A percentile compares a stretch with the other conserved stretches of the same genome.
phyloP scores from a whole-genome alignment of 2,888 invertebrate genomes.

The Ryuthela nishihirai region DNA sequence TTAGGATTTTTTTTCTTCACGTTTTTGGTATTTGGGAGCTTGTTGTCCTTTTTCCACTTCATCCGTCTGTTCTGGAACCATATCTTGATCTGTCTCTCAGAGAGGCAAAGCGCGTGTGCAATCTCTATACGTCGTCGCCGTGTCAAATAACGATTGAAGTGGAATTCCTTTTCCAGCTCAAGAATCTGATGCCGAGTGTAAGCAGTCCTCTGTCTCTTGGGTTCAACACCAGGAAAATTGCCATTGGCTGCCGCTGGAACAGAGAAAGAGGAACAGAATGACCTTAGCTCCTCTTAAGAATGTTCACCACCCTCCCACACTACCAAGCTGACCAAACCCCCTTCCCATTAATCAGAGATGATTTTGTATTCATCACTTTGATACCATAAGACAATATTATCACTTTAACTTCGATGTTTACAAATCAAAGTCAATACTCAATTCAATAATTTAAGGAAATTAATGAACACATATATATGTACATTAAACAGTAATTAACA shows the following conservation, averaged over 20 bases:
- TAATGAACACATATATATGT: no score
- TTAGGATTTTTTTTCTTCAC: slow-evolving; percentile 65
- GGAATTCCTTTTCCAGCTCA: slow-evolving; percentile 96
- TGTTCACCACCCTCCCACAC: no score
- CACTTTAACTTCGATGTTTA: no score
- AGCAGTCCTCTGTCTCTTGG: slow-evolving; percentile 92
- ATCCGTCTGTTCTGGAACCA: slow-evolving; percentile 72
- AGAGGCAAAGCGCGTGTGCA: slow-evolving; percentile 89
- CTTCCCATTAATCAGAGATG: no score
- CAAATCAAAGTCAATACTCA: no score
- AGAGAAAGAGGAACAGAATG: not conserved
- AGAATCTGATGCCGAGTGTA: slow-evolving; percentile 97
- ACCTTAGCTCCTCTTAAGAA: no score
- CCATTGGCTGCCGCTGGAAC: slow-evolving; percentile 37
- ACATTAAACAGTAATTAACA: no score
- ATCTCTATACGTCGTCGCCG: slow-evolving; percentile 94
- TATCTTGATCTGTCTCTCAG: slow-evolving; percentile 85
- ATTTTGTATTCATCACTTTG: no score
- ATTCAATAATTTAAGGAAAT: no score
- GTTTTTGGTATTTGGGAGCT: slow-evolving; percentile 79
- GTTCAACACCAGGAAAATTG: slow-evolving; percentile 86
- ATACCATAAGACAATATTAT: no score
- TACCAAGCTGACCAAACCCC: no score
- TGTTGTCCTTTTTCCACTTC: slow-evolving; percentile 86
- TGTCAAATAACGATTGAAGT: slow-evolving; percentile 94